phyloP scores from a whole-genome alignment of 2,113 vertebrate species.

The Siniperca knerii region DNA sequence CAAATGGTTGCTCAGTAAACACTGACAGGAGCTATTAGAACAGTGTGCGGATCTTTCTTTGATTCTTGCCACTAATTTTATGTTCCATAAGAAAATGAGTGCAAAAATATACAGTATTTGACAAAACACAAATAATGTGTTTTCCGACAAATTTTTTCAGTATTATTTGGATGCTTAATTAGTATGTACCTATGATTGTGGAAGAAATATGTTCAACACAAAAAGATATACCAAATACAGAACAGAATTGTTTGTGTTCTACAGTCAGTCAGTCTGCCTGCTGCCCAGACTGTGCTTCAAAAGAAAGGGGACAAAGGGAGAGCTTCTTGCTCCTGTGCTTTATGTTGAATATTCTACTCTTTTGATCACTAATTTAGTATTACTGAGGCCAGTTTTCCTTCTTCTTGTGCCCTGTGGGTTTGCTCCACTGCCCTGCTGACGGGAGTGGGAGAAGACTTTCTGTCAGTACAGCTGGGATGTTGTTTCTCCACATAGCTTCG shows the following conservation, averaged over 20 bases:
- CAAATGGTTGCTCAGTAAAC: no score
- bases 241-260: neutral
- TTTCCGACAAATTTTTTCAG: neutral
- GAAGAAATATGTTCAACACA: neutral
- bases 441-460: constrained; percentile 37
- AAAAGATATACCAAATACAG: neutral
- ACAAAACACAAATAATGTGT: neutral
- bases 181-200: neutral
- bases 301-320: neutral
- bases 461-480: constrained; percentile 34
- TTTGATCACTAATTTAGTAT: constrained; percentile 46
- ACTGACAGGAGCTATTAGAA: no score
- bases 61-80: no score
- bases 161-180: neutral
- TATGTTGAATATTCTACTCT: constrained; percentile 13
- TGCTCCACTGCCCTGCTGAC: constrained; percentile 57
- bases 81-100: no score
- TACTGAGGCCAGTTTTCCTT: constrained; percentile 30
- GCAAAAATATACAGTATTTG: neutral
- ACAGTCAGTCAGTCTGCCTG: neutral
- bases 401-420: constrained; percentile 22
- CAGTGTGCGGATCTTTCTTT: no score
- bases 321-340: neutral
- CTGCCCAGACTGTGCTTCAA: neutral
- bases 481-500: constrained; percentile 57